Conservation (phyloP, 2,888 invertebrate genomes). For the Cephus runcator region DNA sequence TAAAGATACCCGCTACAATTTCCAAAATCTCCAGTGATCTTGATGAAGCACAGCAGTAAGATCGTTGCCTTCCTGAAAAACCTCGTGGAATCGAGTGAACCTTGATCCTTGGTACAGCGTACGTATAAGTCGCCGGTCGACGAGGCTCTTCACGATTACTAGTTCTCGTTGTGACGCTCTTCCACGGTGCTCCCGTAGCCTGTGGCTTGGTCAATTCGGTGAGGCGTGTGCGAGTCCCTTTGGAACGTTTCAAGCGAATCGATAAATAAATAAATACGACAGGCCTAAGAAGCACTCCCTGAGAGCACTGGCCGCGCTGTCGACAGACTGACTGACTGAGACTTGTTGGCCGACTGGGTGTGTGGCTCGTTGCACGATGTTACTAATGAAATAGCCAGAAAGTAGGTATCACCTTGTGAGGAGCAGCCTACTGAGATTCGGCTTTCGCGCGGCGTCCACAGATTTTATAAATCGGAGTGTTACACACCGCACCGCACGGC, state of each 20-base stretch:
- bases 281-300: conserved; percentile 1
- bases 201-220: conserved; percentile 1
- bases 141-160: conserved; percentile 7
- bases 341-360: no score
- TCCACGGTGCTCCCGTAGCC: conserved; percentile 15
- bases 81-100: no score
- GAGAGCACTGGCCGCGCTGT: conserved; percentile 15
- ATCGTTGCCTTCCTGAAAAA: no score
- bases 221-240: neutral
- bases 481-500: conserved; percentile 5
- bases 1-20: no score
- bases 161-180: conserved; percentile 16
- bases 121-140: neutral
- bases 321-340: no score
- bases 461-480: conserved; percentile 2
- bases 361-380: no score
- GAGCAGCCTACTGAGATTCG: no score
- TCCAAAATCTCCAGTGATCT: no score
- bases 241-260: conserved; percentile 22
- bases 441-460: conserved; percentile 13
- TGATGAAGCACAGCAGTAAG: no score
- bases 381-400: no score
- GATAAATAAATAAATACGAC: conserved; percentile 31
- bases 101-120: neutral
- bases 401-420: no score